Base-by-base conservation (phyloP, 2,888 invertebrate species). In the Hemaris fuciformis region DNA sequence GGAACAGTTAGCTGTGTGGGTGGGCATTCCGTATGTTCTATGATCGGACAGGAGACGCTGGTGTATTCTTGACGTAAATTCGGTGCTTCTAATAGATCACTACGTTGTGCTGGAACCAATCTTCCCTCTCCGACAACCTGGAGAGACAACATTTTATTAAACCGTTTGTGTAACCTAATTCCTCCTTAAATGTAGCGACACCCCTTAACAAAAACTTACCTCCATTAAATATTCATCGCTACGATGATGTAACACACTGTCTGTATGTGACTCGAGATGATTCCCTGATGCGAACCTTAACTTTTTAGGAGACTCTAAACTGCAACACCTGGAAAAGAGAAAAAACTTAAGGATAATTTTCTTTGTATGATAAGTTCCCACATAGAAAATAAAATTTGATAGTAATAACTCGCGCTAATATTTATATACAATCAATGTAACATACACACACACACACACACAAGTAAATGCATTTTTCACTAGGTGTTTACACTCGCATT, bases 241-340 rank as follows among this genome's bases (percentile, higher is more conserved):
- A 60, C 91, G 84, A 68, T 93, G 93, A 70, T 93, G 92, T 46
- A 93, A 78, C 1, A 90, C 90, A 68, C 86, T 88, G 63, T 93
- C 93, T 18, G 92, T 91, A 64, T 93, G 92, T 57, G 94, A 93
- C 77, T 94, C 93, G 68, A 96, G 83, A 66, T 95, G 93, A 72
- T 94, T 95, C 15, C 95, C 95, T 22, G 95, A 94, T 1, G 96
- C 97, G 78, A 97, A 97, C 65, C 97, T 93, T 63, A 97, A 87
- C 73, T 96, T 95, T 83, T 97, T 97, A 58, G 97, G 97, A 66
- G 97, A 97, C 84, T 97, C 97, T 75, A 96, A 93, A 81, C 97
- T 97, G 71, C 96, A 95, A 70, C 96, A 97, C 63, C 97, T 93
- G 73, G 8, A 31, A 53, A 3, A 27, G n/a, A 0, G 7, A 25